These are phyloP conservation scores for Maconellicoccus hirsutus DNA, from an alignment of 1,140 invertebrate species.

Conservation along the genomic window DNA sequence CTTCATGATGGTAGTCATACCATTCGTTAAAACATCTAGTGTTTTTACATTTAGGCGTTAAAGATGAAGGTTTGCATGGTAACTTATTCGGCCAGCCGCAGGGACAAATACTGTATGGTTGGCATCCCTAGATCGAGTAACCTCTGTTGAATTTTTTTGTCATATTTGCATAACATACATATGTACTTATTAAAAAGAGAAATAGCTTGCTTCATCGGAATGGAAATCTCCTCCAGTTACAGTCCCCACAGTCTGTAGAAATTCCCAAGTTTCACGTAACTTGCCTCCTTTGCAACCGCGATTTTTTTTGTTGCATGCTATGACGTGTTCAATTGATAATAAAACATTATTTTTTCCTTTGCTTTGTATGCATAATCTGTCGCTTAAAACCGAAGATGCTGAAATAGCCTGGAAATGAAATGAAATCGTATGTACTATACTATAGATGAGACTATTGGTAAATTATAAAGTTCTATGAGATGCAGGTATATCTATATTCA, in stretches of 20 bases:
- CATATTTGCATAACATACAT: too few species aligned
- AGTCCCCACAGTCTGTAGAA: constrained; percentile 39
- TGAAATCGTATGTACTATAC: too few species aligned
- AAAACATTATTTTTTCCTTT: constrained; percentile 34
- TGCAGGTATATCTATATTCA: too few species aligned
- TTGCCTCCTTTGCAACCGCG: constrained; percentile 53
- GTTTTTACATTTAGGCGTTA: not conserved
- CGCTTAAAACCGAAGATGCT: constrained; percentile 48
- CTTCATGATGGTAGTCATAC: not conserved
- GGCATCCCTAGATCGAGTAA: constrained; percentile 24
- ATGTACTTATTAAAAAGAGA: too few species aligned
- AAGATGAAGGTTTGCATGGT: not conserved
- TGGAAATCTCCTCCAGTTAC: constrained; percentile 52
- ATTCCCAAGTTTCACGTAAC: constrained; percentile 45
- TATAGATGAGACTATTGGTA: too few species aligned
- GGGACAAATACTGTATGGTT: constrained; percentile 21
- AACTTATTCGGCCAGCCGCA: not conserved
- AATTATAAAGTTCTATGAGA: too few species aligned
- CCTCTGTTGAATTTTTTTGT: too few species aligned
- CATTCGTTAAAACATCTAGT: not conserved
- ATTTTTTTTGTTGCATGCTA: constrained; percentile 50
- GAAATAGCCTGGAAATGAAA: constrained; percentile 46
- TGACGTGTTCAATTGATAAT: constrained; percentile 44
- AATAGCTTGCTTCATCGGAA: constrained; percentile 32
- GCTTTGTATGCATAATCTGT: constrained; percentile 52